A percentile compares a stretch with the other conserved stretches of the same genome.
Evolutionary conservation across 2,113 vertebrate genomes (phyloP).

Genomic region (Calidris pugnax): DNA sequence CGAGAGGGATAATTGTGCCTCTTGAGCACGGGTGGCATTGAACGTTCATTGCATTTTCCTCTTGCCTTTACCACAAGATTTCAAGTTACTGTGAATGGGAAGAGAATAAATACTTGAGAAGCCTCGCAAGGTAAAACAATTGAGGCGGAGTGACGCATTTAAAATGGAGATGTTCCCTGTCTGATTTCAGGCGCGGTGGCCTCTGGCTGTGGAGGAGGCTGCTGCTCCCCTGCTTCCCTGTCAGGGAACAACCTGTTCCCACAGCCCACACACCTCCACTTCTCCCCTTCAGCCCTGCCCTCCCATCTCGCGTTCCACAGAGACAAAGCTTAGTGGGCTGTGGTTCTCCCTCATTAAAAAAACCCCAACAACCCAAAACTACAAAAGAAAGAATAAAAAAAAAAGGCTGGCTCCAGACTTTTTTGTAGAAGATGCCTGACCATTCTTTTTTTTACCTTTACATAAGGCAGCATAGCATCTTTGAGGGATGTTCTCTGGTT

Average conservation of each 20-base stretch:
- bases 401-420: neutral
- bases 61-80: neutral
- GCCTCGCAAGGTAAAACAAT: neutral
- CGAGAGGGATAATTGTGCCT: neutral
- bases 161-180: neutral
- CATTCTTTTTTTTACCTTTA: neutral
- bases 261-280: neutral
- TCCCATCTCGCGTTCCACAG: neutral
- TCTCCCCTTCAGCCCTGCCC: neutral
- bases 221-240: fast-evolving
- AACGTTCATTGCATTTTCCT: neutral
- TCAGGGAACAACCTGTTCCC: neutral
- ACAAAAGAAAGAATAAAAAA: neutral
- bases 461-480: neutral
- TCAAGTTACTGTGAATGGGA: neutral
- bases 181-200: neutral
- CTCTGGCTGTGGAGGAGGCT: neutral
- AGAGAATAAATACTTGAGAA: neutral
- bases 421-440: neutral
- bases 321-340: neutral
- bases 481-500: neutral
- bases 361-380: neutral
- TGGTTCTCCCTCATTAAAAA: neutral
- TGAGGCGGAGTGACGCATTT: neutral
- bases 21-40: neutral